Percentiles rank a stretch among this genome's conserved stretches.
Evolutionary conservation across 2,113 vertebrate species (phyloP).

Genomic region (Gallinago paraguaiae): DNA sequence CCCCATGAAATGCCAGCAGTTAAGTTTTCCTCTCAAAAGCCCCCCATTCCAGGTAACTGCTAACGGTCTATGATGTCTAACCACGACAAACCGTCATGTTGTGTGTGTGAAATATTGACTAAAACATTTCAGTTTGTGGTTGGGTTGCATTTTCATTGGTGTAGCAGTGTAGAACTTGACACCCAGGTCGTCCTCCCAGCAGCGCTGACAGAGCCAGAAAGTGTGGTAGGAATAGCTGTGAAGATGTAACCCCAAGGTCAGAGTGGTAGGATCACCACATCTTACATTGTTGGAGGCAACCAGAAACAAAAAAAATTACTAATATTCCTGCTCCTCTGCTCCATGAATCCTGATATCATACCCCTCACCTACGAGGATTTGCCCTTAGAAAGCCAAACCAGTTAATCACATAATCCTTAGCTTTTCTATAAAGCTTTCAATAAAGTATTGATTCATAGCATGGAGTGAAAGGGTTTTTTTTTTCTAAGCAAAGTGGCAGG

Average conservation of each 20-base stretch:
- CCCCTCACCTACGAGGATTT: not conserved
- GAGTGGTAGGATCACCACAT: not conserved
- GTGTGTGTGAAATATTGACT: not conserved
- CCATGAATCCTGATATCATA: not conserved
- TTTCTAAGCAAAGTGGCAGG: constrained; percentile 45
- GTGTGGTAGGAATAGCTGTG: not conserved
- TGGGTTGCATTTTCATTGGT: not conserved
- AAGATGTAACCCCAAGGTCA: not conserved
- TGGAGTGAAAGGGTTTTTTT: constrained; percentile 23
- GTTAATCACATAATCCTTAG: constrained; percentile 20
- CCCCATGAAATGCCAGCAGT: not conserved
- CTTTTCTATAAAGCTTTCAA: constrained; percentile 44
- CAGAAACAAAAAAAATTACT: not conserved
- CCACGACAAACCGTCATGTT: not conserved
- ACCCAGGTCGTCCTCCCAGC: not conserved
- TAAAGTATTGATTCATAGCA: constrained; percentile 29
- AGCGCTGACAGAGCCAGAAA: not conserved
- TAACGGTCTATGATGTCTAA: not conserved
- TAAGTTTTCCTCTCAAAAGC: not conserved
- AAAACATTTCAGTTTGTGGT: rapidly evolving
- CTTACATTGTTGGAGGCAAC: not conserved
- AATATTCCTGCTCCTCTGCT: not conserved
- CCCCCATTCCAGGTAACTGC: not conserved
- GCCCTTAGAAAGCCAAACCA: constrained; percentile 26
- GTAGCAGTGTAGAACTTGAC: not conserved